Conservation (phyloP, 2,888 invertebrate genomes). For the Caenorhabditis sp. region DNA sequence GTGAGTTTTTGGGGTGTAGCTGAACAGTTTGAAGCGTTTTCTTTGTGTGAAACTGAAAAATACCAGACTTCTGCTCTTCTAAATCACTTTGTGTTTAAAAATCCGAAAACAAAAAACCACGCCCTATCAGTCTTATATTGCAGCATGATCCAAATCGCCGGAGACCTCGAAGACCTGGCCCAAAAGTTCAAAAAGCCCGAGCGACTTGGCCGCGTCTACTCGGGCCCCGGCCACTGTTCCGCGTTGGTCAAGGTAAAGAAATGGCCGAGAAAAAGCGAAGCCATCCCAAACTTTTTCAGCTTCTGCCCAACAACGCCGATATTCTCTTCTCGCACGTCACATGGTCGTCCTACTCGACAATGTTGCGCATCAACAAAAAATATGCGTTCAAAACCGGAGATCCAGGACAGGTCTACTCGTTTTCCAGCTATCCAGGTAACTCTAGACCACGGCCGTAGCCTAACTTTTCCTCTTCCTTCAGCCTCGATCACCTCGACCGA, state of each 20-base stretch:
- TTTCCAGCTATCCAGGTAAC: conserved; percentile 78
- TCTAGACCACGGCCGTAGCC: not conserved
- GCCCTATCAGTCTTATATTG: conserved; percentile 7
- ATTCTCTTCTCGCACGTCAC: conserved; percentile 78
- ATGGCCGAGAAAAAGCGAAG: too few relatives aligned
- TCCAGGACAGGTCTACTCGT: conserved; percentile 75
- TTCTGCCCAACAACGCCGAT: conserved; percentile 71
- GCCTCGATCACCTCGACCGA: conserved; percentile 75
- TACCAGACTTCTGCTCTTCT: too few relatives aligned
- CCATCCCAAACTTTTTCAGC: too few relatives aligned
- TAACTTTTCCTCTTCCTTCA: conserved; percentile 11
- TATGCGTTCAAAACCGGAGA: conserved; percentile 75
- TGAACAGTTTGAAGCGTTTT: not conserved
- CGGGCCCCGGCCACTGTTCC: conserved; percentile 73
- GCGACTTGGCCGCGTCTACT: conserved; percentile 59
- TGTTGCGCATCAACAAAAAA: conserved; percentile 80
- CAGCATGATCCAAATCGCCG: conserved; percentile 76
- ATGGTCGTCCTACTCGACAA: conserved; percentile 75
- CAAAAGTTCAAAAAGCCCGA: conserved; percentile 77
- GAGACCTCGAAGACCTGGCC: conserved; percentile 76
- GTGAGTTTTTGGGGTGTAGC: conserved; percentile 58
- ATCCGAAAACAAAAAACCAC: not conserved
- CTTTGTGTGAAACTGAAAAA: too few relatives aligned
- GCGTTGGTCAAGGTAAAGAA: conserved; percentile 75
- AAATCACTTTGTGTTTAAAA: too few relatives aligned